Evolutionary conservation across 2,113 vertebrate species (phyloP), one percentile per base, ranked within the genome.

Genomic region (Atlantisia rogersi): DNA sequence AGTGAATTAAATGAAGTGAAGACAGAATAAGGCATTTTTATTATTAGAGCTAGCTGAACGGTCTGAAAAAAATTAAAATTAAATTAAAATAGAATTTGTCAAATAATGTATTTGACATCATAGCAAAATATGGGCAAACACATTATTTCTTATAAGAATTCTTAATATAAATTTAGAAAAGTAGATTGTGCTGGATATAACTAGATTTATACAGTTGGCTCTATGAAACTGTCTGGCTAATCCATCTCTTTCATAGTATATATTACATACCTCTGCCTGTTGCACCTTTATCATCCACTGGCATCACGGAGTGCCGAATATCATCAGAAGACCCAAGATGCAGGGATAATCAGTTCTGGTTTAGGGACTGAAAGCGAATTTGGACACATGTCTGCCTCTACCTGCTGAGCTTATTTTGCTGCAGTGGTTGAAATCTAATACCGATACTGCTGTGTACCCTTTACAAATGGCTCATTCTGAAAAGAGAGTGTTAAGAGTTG

Each of bases 1-100:
- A 95, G 90, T 88, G 90, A 94, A 70, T 90, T 82, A 95, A 95
- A 89, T 77, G 87, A 83, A 93, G 71, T 88, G 88, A 95, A 91
- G 93, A 91, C 78, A 90, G 87, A 91, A 80, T 73, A 85, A 77
- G 42, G 63, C 40, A 86, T 78, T 94, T 96, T 94, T 91, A 80
- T 94, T 96, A 94, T 94, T 93, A 80, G 28, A 55, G 63, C 63
- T 95, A 94, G 63, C 55, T 77, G 75, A 93, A 94, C 28, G 63
- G 46, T 31, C 82, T 92, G 75, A 68, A 90, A 93, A 96, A 95
- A 83, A 64, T 32, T 53, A 77, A 91, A 79, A 46, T 68, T 12
- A 88, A 88, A 85, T 75, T 85, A 37, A 24, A 87, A 92, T 63
- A 39, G 15, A 77, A 80, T 24, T 67, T 32, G 10, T 92, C 89